Percentiles rank a stretch among this genome's conserved stretches.
phyloP scores from a whole-genome alignment of 2,113 vertebrate species.

The Zosterops borbonicus region DNA sequence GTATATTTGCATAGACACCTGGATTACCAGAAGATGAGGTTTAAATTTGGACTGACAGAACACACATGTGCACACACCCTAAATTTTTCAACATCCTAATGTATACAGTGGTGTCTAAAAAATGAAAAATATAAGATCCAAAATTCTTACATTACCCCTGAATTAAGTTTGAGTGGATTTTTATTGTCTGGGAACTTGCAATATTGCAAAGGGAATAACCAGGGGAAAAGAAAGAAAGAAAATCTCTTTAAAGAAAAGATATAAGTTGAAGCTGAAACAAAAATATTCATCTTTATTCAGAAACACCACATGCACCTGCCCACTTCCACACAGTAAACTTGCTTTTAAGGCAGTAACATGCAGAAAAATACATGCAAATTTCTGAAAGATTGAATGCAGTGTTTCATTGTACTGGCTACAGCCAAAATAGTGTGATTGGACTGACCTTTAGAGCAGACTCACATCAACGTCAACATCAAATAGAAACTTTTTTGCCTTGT shows the following conservation, averaged over 20 bases:
- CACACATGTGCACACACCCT: rapidly evolving
- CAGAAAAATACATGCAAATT: background rate
- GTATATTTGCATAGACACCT: background rate
- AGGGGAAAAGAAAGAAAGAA: rapidly evolving
- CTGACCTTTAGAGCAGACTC: background rate
- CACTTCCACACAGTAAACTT: background rate
- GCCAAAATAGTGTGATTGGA: background rate
- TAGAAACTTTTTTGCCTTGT: background rate
- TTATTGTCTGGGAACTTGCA: background rate
- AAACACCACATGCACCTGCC: background rate
- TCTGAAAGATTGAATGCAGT: background rate
- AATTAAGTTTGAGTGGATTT: background rate
- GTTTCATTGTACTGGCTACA: background rate
- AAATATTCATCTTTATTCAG: background rate
- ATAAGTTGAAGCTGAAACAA: background rate
- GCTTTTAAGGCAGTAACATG: background rate
- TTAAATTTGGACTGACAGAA: background rate
- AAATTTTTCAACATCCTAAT: background rate
- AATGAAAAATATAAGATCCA: background rate
- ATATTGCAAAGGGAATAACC: background rate
- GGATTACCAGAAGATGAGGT: background rate
- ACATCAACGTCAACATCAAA: background rate
- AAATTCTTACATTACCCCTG: background rate
- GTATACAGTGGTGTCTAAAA: background rate
- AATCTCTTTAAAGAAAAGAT: background rate